phyloP scores from a whole-genome alignment of 2,888 invertebrate species.

The Chaitophorus viminalis region DNA sequence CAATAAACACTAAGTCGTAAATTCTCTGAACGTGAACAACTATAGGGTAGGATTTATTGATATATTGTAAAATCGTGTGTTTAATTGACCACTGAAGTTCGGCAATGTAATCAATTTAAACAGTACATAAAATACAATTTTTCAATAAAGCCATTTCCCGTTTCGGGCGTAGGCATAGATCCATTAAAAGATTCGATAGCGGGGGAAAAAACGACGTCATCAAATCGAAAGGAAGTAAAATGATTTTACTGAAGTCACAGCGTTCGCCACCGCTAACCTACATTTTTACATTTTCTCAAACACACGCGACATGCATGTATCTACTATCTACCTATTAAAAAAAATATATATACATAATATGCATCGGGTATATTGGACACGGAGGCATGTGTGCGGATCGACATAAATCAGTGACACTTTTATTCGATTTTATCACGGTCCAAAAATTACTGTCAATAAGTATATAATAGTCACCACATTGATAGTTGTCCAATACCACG shows the following conservation, averaged over 20 bases:
- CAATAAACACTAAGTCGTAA: neutral
- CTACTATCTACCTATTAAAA: too few species aligned
- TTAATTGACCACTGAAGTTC: conserved; percentile 37
- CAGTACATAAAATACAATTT: neutral
- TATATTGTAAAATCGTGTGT: neutral
- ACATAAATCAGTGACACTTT: neutral
- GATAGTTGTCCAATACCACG: too few species aligned
- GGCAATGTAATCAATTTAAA: neutral
- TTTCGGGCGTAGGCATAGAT: too few species aligned
- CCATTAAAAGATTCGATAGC: neutral
- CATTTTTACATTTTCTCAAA: neutral
- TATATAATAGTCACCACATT: too few species aligned
- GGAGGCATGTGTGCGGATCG: neutral
- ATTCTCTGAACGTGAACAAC: neutral
- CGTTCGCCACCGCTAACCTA: neutral
- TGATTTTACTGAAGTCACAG: too few species aligned
- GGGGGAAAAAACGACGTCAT: neutral
- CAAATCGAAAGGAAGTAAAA: neutral
- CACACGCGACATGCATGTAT: too few species aligned
- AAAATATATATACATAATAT: too few species aligned
- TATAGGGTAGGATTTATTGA: neutral
- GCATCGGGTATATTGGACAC: neutral
- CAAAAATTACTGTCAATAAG: neutral
- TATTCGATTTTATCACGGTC: conserved; percentile 28
- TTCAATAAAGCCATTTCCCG: neutral